These are phyloP conservation scores for Sebastes dallii DNA, from an alignment of 2,797 vertebrate species.

Conservation along the genomic window DNA sequence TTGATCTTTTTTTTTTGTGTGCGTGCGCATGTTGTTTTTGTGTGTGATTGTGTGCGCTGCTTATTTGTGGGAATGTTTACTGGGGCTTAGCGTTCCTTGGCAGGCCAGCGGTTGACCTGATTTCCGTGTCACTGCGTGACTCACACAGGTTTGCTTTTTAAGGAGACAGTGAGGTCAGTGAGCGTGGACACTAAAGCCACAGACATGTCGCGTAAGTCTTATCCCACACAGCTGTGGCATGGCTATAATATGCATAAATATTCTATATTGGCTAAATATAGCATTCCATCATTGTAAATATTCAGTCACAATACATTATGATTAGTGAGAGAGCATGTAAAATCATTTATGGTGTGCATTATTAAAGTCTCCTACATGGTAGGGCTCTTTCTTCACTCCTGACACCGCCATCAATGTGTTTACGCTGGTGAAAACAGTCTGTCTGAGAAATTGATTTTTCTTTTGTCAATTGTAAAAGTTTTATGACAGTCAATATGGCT, in stretches of 20 bases:
- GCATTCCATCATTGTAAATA: constrained; percentile 43
- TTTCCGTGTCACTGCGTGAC: constrained; percentile 52
- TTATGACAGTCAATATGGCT: constrained; percentile 76
- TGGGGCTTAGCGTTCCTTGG: constrained; percentile 49
- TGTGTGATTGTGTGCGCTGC: constrained; percentile 27
- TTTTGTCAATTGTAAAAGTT: constrained; percentile 79
- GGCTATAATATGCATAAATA: neutral
- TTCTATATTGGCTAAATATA: constrained; percentile 41
- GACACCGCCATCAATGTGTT: constrained; percentile 73
- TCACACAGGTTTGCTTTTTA: constrained; percentile 53
- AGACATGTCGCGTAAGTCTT: neutral
- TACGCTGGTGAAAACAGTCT: constrained; percentile 57
- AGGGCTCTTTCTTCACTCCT: constrained; percentile 43
- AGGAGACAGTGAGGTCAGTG: constrained; percentile 36
- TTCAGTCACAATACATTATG: constrained; percentile 44
- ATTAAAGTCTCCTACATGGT: constrained; percentile 56
- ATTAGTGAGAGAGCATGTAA: constrained; percentile 71
- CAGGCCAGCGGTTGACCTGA: constrained; percentile 59
- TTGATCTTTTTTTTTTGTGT: constrained; percentile 38
- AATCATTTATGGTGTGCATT: constrained; percentile 57
- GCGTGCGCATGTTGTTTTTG: constrained; percentile 18
- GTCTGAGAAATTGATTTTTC: constrained; percentile 75
- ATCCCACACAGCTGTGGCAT: neutral
- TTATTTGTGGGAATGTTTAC: constrained; percentile 41
- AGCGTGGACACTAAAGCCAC: constrained; percentile 26